These are phyloP conservation scores for Loxodonta africana DNA, from an alignment of 2,113 vertebrate genomes.

Conservation along the genomic window DNA sequence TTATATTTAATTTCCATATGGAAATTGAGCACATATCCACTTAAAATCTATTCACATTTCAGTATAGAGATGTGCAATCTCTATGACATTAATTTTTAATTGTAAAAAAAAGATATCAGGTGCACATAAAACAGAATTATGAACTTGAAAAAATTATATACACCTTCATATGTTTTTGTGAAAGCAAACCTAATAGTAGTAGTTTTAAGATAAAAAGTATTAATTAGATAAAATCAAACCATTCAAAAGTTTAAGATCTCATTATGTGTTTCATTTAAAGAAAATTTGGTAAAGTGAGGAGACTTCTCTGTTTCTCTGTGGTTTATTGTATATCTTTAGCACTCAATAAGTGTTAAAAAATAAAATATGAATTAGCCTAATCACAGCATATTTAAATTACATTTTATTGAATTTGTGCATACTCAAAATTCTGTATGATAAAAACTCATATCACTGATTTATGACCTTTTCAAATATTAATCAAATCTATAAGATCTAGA, in stretches of 20 bases:
- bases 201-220: constrained; percentile 60
- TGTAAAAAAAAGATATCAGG: constrained; percentile 55
- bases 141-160: constrained; percentile 58
- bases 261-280: constrained; percentile 60
- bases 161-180: constrained; percentile 41
- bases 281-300: constrained; percentile 68
- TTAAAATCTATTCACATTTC: constrained; percentile 81
- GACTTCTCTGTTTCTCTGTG: constrained; percentile 66
- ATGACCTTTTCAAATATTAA: constrained; percentile 43
- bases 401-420: constrained; percentile 72
- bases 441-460: constrained; percentile 66
- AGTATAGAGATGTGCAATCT: constrained; percentile 62
- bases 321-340: constrained; percentile 51
- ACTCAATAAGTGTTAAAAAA: constrained; percentile 60
- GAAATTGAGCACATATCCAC: constrained; percentile 76
- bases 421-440: constrained; percentile 72
- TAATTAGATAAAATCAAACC: constrained; percentile 72
- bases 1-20: constrained; percentile 82
- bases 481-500: constrained; percentile 58
- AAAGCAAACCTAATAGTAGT: constrained; percentile 50
- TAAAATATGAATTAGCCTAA: constrained; percentile 72
- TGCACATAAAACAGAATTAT: constrained; percentile 42
- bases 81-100: constrained; percentile 73
- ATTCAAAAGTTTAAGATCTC: constrained; percentile 69
- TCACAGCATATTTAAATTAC: constrained; percentile 64